Evolutionary conservation across 2,888 invertebrate genomes (phyloP).

Genomic region (Scotopteryx bipunctaria): DNA sequence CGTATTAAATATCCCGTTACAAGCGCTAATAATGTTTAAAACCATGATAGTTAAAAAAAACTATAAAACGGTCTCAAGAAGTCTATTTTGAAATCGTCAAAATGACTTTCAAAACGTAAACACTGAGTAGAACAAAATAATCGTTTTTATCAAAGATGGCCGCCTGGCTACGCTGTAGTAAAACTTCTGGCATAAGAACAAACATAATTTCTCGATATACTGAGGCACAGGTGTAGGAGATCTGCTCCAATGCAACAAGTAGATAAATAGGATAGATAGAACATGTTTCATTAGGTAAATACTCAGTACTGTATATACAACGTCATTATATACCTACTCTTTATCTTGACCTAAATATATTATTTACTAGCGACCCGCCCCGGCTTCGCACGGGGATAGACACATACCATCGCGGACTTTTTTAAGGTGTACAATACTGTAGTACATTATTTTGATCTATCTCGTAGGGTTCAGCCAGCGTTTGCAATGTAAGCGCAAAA

Average conservation of each 20-base stretch:
- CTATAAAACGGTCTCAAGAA: background rate
- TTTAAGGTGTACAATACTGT: too few relatives aligned
- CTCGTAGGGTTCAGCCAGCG: too few relatives aligned
- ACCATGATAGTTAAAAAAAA: background rate
- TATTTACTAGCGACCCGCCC: too few relatives aligned
- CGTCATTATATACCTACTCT: too few relatives aligned
- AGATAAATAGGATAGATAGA: constrained; percentile 22
- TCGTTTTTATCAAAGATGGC: constrained; percentile 15
- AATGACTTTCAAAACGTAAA: constrained; percentile 19
- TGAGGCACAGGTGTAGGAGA: constrained; percentile 21
- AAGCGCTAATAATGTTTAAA: too few relatives aligned
- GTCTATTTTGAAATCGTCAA: constrained; percentile 2
- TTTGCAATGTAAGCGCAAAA: too few relatives aligned
- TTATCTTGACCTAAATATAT: too few relatives aligned
- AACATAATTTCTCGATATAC: constrained; percentile 20
- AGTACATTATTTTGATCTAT: too few relatives aligned
- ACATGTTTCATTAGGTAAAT: background rate
- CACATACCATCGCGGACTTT: too few relatives aligned
- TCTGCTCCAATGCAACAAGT: constrained; percentile 14
- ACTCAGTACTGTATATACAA: background rate
- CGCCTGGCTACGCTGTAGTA: constrained; percentile 6
- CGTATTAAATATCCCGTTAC: too few relatives aligned
- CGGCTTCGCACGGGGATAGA: too few relatives aligned
- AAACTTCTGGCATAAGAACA: constrained; percentile 24
- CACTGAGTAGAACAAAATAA: constrained; percentile 20